Conservation (phyloP, 2,888 invertebrate species). For the Pseudococcus longispinus region DNA sequence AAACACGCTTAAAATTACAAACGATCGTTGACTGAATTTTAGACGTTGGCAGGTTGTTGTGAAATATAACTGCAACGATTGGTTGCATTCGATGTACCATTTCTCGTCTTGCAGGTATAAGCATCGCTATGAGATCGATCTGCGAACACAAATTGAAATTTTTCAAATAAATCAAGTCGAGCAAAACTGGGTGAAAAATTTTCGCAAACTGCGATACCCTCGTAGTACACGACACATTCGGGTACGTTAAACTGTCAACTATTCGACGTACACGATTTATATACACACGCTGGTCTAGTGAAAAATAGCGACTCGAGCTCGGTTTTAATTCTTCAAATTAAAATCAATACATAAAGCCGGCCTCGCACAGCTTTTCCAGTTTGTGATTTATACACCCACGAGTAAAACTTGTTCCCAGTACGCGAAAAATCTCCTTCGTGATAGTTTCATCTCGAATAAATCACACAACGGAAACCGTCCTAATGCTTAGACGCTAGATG, state of each 20-base stretch:
- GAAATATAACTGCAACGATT: conserved; percentile 51
- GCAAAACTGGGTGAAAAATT: neutral
- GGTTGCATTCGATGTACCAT: conserved; percentile 11
- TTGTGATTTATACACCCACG: conserved; percentile 31
- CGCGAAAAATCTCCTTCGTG: neutral
- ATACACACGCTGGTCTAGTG: neutral
- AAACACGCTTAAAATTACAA: neutral
- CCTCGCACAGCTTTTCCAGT: neutral
- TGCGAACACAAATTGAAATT: conserved; percentile 61
- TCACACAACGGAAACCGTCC: neutral
- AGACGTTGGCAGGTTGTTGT: conserved; percentile 44
- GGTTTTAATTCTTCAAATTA: conserved; percentile 43
- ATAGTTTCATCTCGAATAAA: conserved; percentile 33
- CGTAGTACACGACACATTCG: neutral
- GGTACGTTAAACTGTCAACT: neutral
- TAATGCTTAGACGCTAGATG: neutral
- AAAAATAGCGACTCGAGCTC: conserved; percentile 16
- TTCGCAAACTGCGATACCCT: neutral
- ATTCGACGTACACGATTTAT: conserved; percentile 22
- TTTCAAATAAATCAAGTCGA: neutral
- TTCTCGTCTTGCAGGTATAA: conserved; percentile 60
- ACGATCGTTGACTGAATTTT: neutral
- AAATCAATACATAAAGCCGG: conserved; percentile 12
- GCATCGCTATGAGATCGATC: conserved; percentile 71
- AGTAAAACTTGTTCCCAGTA: neutral